These are phyloP conservation scores for Centropus bengalensis DNA, from an alignment of 2,113 vertebrate genomes.

Conservation along the genomic window DNA sequence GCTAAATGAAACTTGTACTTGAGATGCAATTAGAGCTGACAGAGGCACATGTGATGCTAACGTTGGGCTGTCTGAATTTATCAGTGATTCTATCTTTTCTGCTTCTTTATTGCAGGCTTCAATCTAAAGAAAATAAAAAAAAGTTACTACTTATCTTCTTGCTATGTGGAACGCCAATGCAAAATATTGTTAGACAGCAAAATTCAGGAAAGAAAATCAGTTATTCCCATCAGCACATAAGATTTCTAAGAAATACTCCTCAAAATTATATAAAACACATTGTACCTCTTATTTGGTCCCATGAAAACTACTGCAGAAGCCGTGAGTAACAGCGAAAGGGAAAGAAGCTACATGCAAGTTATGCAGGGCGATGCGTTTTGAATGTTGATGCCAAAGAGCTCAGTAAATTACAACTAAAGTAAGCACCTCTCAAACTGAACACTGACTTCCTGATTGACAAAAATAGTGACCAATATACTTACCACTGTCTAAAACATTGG, in stretches of 20 bases:
- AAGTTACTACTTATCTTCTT: not conserved
- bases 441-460: not conserved
- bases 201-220: not conserved
- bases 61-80: slow-evolving; percentile 94
- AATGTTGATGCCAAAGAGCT: not conserved
- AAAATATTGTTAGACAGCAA: not conserved
- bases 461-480: too few species aligned
- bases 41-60: slow-evolving; percentile 91
- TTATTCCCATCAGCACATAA: not conserved
- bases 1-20: slow-evolving; percentile 84
- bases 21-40: slow-evolving; percentile 90
- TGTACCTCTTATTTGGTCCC: too few species aligned
- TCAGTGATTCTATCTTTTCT: slow-evolving; percentile 96
- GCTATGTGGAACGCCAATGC: not conserved
- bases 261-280: too few species aligned
- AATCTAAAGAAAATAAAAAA: slow-evolving; percentile 75
- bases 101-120: slow-evolving; percentile 98
- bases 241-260: not conserved
- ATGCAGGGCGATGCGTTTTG: accelerated
- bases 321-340: not conserved
- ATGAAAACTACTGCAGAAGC: not conserved
- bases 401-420: not conserved
- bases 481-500: not conserved
- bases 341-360: not conserved
- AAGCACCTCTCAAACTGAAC: not conserved